A percentile compares a stretch with the other conserved stretches of the same genome.
Conservation (phyloP, 2,888 invertebrate genomes). For the Iselma pallidipennis region DNA sequence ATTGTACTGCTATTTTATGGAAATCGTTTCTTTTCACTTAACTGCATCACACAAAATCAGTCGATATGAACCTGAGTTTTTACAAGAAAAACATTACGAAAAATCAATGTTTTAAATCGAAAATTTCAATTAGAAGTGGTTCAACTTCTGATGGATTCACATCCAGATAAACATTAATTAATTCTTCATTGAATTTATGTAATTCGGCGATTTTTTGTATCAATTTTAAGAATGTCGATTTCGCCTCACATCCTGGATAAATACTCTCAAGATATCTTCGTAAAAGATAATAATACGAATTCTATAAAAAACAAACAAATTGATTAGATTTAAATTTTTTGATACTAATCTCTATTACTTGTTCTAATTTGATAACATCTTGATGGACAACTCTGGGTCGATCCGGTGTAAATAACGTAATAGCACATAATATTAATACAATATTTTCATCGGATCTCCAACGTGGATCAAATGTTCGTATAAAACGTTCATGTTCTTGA, state of each 20-base stretch:
- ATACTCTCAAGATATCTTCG: constrained; percentile 82
- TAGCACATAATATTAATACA: constrained; percentile 88
- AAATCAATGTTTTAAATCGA: constrained; percentile 76
- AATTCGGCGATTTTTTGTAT: constrained; percentile 92
- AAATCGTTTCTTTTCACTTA: neutral
- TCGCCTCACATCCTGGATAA: constrained; percentile 84
- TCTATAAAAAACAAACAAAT: constrained; percentile 59
- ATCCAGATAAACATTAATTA: constrained; percentile 90
- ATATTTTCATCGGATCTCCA: constrained; percentile 89
- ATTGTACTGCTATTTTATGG: neutral
- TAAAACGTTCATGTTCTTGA: constrained; percentile 82
- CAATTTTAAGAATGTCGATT: constrained; percentile 82
- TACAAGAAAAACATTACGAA: neutral
- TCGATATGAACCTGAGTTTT: constrained; percentile 4
- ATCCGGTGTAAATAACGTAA: constrained; percentile 86
- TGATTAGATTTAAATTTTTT: neutral
- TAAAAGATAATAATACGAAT: constrained; percentile 87
- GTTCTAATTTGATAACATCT: constrained; percentile 83
- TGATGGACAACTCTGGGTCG: constrained; percentile 78
- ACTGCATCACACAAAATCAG: neutral
- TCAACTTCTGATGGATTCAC: constrained; percentile 91
- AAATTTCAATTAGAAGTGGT: constrained; percentile 92
- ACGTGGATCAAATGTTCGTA: constrained; percentile 80
- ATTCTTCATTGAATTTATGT: constrained; percentile 84
- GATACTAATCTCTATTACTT: constrained; percentile 59